Conservation (phyloP, 2,888 invertebrate genomes). For the Ectemnius cavifrons region DNA sequence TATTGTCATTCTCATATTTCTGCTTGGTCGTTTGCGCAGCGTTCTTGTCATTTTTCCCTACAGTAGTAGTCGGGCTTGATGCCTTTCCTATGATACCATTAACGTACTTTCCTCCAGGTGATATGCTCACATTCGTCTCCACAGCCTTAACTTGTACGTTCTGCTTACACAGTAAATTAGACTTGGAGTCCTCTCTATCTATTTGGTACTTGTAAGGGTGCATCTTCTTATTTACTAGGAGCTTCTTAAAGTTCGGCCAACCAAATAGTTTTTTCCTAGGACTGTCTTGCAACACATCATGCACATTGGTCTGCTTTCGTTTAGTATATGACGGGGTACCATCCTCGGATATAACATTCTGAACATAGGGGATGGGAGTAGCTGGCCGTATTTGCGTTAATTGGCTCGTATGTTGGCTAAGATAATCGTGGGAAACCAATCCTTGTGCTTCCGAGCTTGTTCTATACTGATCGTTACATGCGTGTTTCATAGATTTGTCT, state of each 20-base stretch:
- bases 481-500: constrained; percentile 83
- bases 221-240: constrained; percentile 74
- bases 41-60: constrained; percentile 73
- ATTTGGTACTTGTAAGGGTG: constrained; percentile 71
- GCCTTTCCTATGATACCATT: constrained; percentile 71
- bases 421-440: constrained; percentile 79
- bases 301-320: constrained; percentile 79
- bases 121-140: constrained; percentile 79
- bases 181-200: constrained; percentile 73
- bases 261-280: constrained; percentile 71
- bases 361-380: constrained; percentile 85
- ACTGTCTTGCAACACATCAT: constrained; percentile 71
- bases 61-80: constrained; percentile 73
- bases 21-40: constrained; percentile 63
- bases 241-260: constrained; percentile 80
- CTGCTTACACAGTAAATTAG: constrained; percentile 69
- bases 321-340: constrained; percentile 66
- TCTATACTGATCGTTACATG: constrained; percentile 66
- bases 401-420: constrained; percentile 74
- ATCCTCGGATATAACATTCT: constrained; percentile 83
- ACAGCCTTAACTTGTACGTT: constrained; percentile 65
- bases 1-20: constrained; percentile 60
- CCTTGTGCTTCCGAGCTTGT: constrained; percentile 77
- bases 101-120: constrained; percentile 70
- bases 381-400: constrained; percentile 77